Percentiles rank a stretch among this genome's conserved stretches.
Evolutionary conservation across 2,888 invertebrate genomes (phyloP).

Genomic region (Nebria brevicollis): DNA sequence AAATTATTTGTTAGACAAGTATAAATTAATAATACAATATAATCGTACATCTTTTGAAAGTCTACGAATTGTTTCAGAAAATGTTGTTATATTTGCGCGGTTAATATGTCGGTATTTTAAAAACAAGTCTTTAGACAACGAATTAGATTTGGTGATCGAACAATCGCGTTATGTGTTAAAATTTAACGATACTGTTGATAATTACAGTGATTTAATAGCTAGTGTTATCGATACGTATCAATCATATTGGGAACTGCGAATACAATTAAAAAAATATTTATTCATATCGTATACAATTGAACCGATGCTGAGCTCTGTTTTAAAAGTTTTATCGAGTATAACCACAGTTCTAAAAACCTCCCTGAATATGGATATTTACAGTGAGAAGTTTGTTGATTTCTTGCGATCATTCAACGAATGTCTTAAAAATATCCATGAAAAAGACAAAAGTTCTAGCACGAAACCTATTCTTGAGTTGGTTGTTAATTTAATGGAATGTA

Average conservation of each 20-base stretch:
- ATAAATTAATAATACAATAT: background rate
- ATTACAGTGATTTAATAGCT: background rate
- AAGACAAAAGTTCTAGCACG: conserved; percentile 4
- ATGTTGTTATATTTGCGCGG: background rate
- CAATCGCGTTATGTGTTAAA: background rate
- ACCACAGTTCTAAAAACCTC: background rate
- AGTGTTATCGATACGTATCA: conserved; percentile 7
- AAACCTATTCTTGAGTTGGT: conserved; percentile 8
- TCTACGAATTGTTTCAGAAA: background rate
- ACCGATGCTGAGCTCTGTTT: background rate
- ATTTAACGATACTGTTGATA: background rate
- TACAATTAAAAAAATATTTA: background rate
- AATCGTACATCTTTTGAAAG: background rate
- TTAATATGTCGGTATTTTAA: conserved; percentile 5
- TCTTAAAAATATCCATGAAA: background rate
- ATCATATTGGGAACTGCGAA: conserved; percentile 12
- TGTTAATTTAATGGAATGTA: background rate
- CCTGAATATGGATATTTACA: background rate
- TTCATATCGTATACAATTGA: background rate
- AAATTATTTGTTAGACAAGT: background rate
- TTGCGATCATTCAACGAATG: conserved; percentile 11
- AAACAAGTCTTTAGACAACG: background rate
- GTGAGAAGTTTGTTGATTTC: background rate
- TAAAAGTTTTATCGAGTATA: background rate
- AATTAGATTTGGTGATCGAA: background rate